Evolutionary conservation across 23 tunicate species (phyloP).

Genomic region (Styela clava): DNA sequence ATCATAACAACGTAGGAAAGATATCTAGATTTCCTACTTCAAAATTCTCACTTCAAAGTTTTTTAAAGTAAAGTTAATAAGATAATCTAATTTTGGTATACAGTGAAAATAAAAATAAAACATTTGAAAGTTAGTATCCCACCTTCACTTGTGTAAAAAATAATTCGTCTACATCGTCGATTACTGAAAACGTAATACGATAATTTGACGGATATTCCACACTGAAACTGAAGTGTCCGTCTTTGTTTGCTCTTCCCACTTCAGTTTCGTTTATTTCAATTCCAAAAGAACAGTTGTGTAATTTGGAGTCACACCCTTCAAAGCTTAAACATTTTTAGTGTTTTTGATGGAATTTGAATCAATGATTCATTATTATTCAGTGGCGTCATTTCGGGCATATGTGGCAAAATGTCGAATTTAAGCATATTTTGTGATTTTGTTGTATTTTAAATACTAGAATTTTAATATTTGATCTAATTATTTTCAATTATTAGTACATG

Average conservation of each 20-base stretch:
- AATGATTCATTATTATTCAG: neutral
- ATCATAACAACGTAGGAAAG: too few species aligned
- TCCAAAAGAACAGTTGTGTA: neutral
- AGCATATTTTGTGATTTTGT: too few species aligned
- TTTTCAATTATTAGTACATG: too few species aligned
- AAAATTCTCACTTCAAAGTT: too few species aligned
- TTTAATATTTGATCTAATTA: too few species aligned
- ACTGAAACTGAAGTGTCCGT: neutral
- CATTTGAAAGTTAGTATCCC: too few species aligned
- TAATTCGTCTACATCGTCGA: neutral
- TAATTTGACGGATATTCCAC: neutral
- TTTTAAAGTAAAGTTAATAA: too few species aligned
- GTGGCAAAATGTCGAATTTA: neutral
- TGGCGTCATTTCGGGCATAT: neutral
- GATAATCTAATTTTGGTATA: too few species aligned
- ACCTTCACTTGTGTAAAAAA: neutral
- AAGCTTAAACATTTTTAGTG: neutral
- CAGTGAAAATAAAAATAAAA: too few species aligned
- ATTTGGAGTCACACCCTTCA: neutral
- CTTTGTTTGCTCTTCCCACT: neutral
- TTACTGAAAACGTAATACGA: neutral
- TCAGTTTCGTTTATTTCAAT: neutral
- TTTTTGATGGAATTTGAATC: neutral
- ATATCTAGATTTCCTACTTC: too few species aligned
- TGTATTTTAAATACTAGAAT: too few species aligned